Evolutionary conservation across 2,113 vertebrate species (phyloP).

Genomic region (Todiramphus saurophagus): DNA sequence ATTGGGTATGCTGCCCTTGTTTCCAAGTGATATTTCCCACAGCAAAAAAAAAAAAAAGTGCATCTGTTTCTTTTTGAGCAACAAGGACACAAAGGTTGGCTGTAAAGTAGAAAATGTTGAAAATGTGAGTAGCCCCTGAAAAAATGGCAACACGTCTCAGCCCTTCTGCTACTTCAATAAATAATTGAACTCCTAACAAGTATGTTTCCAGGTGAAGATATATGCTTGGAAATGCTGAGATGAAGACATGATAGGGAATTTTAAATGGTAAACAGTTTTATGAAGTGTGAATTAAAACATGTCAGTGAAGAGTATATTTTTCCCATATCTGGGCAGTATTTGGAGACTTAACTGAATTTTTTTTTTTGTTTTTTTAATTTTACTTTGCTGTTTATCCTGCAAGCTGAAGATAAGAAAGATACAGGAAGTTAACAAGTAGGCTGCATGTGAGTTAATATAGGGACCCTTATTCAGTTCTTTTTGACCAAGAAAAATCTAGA

Average conservation of each 20-base stretch:
- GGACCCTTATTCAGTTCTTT: not conserved
- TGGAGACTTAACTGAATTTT: not conserved
- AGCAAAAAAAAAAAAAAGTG: not conserved
- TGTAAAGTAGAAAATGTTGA: not conserved
- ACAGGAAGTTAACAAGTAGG: not conserved
- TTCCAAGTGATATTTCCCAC: not conserved
- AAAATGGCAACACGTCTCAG: not conserved
- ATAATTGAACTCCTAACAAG: not conserved
- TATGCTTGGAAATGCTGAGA: not conserved
- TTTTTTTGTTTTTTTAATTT: not conserved
- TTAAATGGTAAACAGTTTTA: not conserved
- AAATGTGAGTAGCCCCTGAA: not conserved
- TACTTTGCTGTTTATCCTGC: not conserved
- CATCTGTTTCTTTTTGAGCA: not conserved
- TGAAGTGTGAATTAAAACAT: not conserved
- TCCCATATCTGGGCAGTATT: not conserved
- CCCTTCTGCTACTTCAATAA: not conserved
- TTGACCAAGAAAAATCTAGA: not conserved
- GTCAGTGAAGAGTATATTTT: not conserved
- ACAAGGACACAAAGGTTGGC: not conserved
- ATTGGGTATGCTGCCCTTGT: not conserved
- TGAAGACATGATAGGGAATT: not conserved
- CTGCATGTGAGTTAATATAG: not conserved
- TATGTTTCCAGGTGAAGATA: not conserved
- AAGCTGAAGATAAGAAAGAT: not conserved